phyloP scores from a whole-genome alignment of 2,888 invertebrate species.

The Caenorhabditis imperialis region DNA sequence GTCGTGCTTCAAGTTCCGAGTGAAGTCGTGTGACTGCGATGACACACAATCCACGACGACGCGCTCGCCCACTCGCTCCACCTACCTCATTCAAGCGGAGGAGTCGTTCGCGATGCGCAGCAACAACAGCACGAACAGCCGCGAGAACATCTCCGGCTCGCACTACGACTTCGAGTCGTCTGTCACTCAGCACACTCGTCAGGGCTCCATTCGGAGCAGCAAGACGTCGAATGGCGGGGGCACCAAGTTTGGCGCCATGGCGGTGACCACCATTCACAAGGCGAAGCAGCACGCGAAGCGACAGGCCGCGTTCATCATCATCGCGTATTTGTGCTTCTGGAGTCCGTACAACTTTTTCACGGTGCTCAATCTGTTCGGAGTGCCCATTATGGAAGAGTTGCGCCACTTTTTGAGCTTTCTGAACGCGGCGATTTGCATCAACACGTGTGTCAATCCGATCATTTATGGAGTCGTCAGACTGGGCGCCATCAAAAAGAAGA shows the following conservation, averaged over 20 bases:
- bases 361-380: slow-evolving; percentile 56
- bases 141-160: slow-evolving; percentile 7
- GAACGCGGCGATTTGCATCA: slow-evolving; percentile 72
- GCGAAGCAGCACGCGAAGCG: slow-evolving; percentile 68
- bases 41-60: slow-evolving; percentile 26
- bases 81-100: slow-evolving; percentile 39
- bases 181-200: slow-evolving; percentile 11
- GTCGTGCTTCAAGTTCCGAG: slow-evolving; percentile 46
- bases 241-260: slow-evolving; percentile 63
- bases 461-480: slow-evolving; percentile 67
- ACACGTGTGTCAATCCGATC: slow-evolving; percentile 73
- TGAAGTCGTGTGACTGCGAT: slow-evolving; percentile 36
- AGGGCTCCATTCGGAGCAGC: slow-evolving; percentile 19
- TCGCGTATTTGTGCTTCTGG: slow-evolving; percentile 74
- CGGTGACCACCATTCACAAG: slow-evolving; percentile 67
- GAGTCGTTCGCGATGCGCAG: slow-evolving; percentile 35
- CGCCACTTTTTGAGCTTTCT: slow-evolving; percentile 61
- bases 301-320: slow-evolving; percentile 65
- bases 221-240: slow-evolving; percentile 21
- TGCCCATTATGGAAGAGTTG: slow-evolving; percentile 44
- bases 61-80: slow-evolving; percentile 35
- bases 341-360: slow-evolving; percentile 73
- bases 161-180: slow-evolving; percentile 28
- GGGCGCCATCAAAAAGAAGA: not conserved
- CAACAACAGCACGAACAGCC: slow-evolving; percentile 8